phyloP scores from a whole-genome alignment of 2,797 vertebrate species.

The Scarus forsteni region DNA sequence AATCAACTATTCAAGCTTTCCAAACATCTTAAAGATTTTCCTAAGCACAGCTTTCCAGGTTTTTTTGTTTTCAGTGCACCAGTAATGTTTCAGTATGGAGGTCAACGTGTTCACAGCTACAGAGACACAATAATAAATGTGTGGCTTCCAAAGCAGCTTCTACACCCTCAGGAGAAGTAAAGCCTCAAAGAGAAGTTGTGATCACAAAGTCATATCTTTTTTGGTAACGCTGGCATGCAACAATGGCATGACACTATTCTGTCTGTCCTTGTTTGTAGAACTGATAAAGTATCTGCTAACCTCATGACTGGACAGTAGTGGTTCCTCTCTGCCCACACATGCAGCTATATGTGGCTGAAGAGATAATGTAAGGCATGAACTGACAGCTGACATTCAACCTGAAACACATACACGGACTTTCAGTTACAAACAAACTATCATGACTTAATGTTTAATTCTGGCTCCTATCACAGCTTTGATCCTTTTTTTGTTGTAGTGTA shows the following conservation, averaged over 20 bases:
- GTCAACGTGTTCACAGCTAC: no score
- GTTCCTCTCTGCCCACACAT: slow-evolving; percentile 51
- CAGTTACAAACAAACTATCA: background rate
- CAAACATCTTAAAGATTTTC: no score
- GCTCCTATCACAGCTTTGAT: background rate
- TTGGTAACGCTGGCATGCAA: slow-evolving; percentile 11
- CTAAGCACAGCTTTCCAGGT: background rate
- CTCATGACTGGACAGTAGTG: slow-evolving; percentile 16
- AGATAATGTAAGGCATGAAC: slow-evolving; percentile 18
- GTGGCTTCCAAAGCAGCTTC: background rate
- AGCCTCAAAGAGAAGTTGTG: background rate
- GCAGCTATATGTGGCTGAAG: slow-evolving; percentile 17
- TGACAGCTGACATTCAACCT: slow-evolving; percentile 9
- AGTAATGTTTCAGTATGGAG: background rate
- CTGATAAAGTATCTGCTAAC: slow-evolving; percentile 49
- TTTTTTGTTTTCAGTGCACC: background rate
- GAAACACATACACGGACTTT: background rate
- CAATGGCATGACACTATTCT: background rate
- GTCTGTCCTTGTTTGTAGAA: slow-evolving; percentile 18
- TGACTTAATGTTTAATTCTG: background rate
- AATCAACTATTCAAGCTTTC: no score
- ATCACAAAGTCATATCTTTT: slow-evolving; percentile 17
- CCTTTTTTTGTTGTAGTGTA: background rate
- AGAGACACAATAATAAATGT: background rate
- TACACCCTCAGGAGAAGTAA: background rate